phyloP scores from a whole-genome alignment of 2,888 invertebrate genomes.

The Volucella inflata region DNA sequence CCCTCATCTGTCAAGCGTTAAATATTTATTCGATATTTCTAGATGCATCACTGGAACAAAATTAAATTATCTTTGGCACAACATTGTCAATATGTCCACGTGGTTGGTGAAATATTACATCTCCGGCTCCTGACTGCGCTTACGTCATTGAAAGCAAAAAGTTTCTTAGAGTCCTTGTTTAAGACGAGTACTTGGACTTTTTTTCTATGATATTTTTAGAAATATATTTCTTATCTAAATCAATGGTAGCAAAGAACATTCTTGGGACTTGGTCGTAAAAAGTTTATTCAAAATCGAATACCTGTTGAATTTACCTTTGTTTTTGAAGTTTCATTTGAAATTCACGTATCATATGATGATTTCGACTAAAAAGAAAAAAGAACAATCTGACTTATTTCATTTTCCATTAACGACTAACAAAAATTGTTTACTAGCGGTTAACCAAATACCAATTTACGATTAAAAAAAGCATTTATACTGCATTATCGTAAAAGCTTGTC shows the following conservation, averaged over 20 bases:
- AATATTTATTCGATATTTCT: conserved; percentile 40
- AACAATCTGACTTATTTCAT: no score
- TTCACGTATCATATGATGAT: no score
- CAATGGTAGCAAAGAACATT: no score
- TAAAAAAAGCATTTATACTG: no score
- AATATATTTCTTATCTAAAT: no score
- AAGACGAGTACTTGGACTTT: not conserved
- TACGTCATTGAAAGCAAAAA: conserved; percentile 41
- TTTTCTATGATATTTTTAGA: not conserved
- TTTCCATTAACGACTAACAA: conserved; percentile 6
- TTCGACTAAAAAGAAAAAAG: no score
- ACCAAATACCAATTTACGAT: not conserved
- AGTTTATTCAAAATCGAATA: no score
- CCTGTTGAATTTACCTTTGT: no score
- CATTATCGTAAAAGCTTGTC: conserved; percentile 16
- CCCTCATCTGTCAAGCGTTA: not conserved
- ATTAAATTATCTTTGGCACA: conserved; percentile 33
- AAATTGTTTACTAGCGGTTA: not conserved
- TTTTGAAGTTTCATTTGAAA: no score
- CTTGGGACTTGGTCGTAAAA: no score
- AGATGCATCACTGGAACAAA: conserved; percentile 45
- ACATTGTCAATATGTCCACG: not conserved
- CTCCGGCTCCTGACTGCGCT: conserved; percentile 17
- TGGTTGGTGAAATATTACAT: not conserved
- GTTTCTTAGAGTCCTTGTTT: not conserved